Base-by-base conservation (phyloP, 2,113 vertebrate genomes). In the Aegotheles bennettii region DNA sequence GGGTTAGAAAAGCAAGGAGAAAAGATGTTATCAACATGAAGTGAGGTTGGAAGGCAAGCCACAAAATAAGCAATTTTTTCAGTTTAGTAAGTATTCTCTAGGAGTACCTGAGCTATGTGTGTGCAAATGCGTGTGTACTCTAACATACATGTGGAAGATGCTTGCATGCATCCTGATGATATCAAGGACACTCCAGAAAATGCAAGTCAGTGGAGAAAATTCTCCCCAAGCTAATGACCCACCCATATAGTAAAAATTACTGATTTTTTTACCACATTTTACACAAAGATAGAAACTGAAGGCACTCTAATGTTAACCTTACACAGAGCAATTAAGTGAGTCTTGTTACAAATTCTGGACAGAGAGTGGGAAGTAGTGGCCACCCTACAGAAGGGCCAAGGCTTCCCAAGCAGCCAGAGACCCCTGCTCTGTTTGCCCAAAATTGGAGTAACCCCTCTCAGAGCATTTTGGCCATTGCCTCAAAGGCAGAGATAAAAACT, bases 311-410 rank as follows among this genome's bases (percentile, higher is more conserved):
- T 24, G 36, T 13, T 64, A n/a, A 47, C 16, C 31, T 53, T 53
- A 36, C 20, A 77, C 21, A 47, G 4, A 40, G 21, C 20, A 84
- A 17, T 5, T 35, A 85, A 71, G 9, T 7, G 3, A 75, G 9
- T 17, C 19, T 56, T 38, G 26, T 65, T 76, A 23, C 17, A 74
- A 33, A 35, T 13, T 74, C 68, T 9, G 18, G 24, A 43, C 8
- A 50, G 25, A 50, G 19, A 53, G 19, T 0, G 0, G 38, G 51
- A 45, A 71, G 51, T 5, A 53, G 23, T 13, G 29, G 25, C n/a
- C 10, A 47, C 23, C 3, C 28, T 59, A 59, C 7, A n/a, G 24
- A 76, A 64, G 31, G 15, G 35, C 43, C 48, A 65, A 53, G 9
- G 5, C 7, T 31, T 53, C 9, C 61, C 50, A n/a, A 19, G 10